Percentiles rank a stretch among this genome's conserved stretches.
These are phyloP conservation scores for Hemaris fuciformis DNA, from an alignment of 2,888 invertebrate genomes.

Conservation along the genomic window DNA sequence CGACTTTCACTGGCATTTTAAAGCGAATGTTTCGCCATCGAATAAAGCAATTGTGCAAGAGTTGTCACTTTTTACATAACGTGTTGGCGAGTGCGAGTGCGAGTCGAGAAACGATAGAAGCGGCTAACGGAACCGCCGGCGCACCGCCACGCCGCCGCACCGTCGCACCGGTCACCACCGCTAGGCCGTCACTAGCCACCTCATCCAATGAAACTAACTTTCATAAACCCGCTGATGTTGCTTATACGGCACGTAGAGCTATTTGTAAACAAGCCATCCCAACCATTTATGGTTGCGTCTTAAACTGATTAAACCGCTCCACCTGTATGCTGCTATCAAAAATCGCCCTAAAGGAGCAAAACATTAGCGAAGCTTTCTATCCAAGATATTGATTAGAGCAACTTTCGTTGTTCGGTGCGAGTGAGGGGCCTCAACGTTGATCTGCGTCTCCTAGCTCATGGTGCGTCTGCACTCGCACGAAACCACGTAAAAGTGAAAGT, in stretches of 20 bases:
- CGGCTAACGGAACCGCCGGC: slow-evolving; percentile 23
- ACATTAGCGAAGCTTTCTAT: slow-evolving; percentile 36
- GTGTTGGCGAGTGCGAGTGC: slow-evolving; percentile 36
- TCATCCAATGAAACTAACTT: background rate
- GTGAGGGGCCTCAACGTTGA: slow-evolving; percentile 49
- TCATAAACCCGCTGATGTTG: background rate
- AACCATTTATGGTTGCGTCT: background rate
- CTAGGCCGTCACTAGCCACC: background rate
- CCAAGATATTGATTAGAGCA: slow-evolving; percentile 52
- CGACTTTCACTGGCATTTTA: slow-evolving; percentile 78
- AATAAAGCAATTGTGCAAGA: slow-evolving; percentile 77
- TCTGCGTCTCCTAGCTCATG: slow-evolving; percentile 37
- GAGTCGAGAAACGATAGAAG: slow-evolving; percentile 34
- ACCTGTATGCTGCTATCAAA: background rate
- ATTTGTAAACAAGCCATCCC: background rate
- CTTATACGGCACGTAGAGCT: background rate
- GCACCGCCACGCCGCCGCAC: background rate
- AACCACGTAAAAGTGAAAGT: slow-evolving; percentile 78
- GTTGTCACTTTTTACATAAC: slow-evolving; percentile 79
- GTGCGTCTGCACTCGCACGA: slow-evolving; percentile 58
- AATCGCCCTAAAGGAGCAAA: slow-evolving; percentile 24
- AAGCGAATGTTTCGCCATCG: slow-evolving; percentile 76
- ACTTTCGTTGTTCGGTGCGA: slow-evolving; percentile 69
- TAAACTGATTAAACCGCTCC: background rate
- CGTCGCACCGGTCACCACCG: background rate